phyloP scores from a whole-genome alignment of 2,888 invertebrate genomes.

The Phalera bucephala region DNA sequence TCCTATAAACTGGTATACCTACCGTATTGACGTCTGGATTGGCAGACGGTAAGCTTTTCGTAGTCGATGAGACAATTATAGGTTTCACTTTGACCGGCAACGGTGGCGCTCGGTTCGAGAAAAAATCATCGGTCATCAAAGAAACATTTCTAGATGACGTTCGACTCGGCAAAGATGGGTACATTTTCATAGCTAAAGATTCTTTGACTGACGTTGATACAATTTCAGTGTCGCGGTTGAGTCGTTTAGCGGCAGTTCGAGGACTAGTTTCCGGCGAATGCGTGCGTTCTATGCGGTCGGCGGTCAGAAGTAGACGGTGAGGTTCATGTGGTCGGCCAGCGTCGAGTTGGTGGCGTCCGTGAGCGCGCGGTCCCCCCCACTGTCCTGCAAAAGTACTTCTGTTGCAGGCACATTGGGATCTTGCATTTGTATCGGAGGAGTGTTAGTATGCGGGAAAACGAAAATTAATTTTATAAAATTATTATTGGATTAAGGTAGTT shows the following conservation, averaged over 20 bases:
- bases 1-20: constrained; percentile 25
- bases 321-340: constrained; percentile 84
- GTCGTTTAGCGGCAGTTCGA: not conserved
- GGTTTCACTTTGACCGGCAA: constrained; percentile 3
- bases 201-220: not conserved
- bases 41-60: constrained; percentile 3
- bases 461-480: not conserved
- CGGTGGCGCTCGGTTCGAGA: not conserved
- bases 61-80: constrained; percentile 1
- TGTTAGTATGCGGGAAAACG: constrained; percentile 10
- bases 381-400: constrained; percentile 52
- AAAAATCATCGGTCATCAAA: not conserved
- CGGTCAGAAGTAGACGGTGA: constrained; percentile 87
- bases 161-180: not conserved
- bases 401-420: constrained; percentile 29
- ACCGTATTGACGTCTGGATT: constrained; percentile 23
- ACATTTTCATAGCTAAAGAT: not conserved
- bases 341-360: constrained; percentile 65
- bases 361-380: constrained; percentile 45
- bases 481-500: too few species aligned
- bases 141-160: not conserved
- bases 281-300: not conserved
- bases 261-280: constrained; percentile 1
- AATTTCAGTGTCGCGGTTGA: not conserved
- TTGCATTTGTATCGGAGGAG: not conserved